phyloP scores from a whole-genome alignment of 2,797 vertebrate genomes.

The Sorex maritimensis region DNA sequence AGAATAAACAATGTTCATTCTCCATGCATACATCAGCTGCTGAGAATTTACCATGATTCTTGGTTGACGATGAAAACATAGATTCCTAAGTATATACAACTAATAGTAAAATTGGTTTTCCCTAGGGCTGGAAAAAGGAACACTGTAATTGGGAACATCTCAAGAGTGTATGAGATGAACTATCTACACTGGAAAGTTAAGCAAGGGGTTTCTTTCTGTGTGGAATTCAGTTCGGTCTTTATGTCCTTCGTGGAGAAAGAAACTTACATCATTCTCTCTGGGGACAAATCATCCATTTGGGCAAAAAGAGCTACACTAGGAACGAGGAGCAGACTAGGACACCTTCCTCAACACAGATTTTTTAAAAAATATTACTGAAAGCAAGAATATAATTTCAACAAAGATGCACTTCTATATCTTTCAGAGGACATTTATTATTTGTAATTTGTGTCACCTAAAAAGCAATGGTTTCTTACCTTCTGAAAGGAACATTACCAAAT shows the following conservation, averaged over 20 bases:
- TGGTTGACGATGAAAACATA: constrained; percentile 77
- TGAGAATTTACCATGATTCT: constrained; percentile 76
- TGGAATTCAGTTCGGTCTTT: constrained; percentile 74
- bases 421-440: constrained; percentile 61
- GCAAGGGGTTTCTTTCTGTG: constrained; percentile 69
- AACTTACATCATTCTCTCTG: constrained; percentile 81
- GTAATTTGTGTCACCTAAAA: constrained; percentile 35
- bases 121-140: constrained; percentile 73
- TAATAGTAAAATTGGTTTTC: constrained; percentile 83
- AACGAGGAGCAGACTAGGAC: constrained; percentile 62
- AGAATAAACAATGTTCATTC: constrained; percentile 60
- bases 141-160: constrained; percentile 78
- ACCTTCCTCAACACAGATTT: constrained; percentile 74
- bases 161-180: constrained; percentile 73
- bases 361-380: constrained; percentile 58
- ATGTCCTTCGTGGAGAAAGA: constrained; percentile 76
- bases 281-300: constrained; percentile 82
- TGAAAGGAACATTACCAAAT: constrained; percentile 70
- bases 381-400: constrained; percentile 43
- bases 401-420: constrained; percentile 66
- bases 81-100: constrained; percentile 64
- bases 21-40: constrained; percentile 63
- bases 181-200: constrained; percentile 79
- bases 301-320: constrained; percentile 69
- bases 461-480: constrained; percentile 42